Evolutionary conservation across 2,113 vertebrate genomes (phyloP).

Genomic region (Grallaria varia): DNA sequence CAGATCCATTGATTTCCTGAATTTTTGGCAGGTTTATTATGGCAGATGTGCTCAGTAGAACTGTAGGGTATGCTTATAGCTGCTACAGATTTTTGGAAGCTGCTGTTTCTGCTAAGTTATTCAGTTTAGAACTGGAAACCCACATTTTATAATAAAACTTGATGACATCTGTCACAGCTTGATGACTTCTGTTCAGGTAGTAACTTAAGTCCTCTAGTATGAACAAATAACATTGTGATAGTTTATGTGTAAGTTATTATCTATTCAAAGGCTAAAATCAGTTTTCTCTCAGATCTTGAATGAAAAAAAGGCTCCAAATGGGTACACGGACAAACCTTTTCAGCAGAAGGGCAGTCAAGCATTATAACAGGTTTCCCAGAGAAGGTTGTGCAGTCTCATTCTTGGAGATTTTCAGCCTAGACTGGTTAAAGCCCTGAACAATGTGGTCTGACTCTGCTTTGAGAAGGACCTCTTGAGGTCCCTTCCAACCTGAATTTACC

Average conservation of each 20-base stretch:
- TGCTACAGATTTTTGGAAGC: constrained; percentile 63
- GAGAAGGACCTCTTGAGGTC: not conserved
- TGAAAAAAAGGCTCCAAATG: not conserved
- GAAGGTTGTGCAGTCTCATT: not conserved
- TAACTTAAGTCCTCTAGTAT: not conserved
- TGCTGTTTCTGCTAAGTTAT: constrained; percentile 65
- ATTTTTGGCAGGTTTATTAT: constrained; percentile 47
- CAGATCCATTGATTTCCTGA: constrained; percentile 43
- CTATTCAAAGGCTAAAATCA: not conserved
- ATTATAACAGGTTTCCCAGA: not conserved
- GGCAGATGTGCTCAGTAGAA: constrained; percentile 58
- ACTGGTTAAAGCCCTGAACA: not conserved
- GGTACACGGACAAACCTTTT: not conserved
- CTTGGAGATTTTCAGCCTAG: not conserved
- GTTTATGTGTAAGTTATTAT: not conserved
- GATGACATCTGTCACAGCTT: constrained; percentile 53
- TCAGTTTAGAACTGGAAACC: constrained; percentile 37
- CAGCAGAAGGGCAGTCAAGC: accelerated
- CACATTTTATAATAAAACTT: constrained; percentile 37
- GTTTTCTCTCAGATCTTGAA: not conserved
- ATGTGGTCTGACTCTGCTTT: not conserved
- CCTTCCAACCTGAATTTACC: not conserved
- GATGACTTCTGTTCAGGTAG: constrained; percentile 18
- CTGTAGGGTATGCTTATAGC: constrained; percentile 12
- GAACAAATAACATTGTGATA: not conserved